Evolutionary conservation across 1,140 invertebrate genomes (phyloP), one percentile per base, ranked within the genome.

Genomic region (Drosophila persimilis): DNA sequence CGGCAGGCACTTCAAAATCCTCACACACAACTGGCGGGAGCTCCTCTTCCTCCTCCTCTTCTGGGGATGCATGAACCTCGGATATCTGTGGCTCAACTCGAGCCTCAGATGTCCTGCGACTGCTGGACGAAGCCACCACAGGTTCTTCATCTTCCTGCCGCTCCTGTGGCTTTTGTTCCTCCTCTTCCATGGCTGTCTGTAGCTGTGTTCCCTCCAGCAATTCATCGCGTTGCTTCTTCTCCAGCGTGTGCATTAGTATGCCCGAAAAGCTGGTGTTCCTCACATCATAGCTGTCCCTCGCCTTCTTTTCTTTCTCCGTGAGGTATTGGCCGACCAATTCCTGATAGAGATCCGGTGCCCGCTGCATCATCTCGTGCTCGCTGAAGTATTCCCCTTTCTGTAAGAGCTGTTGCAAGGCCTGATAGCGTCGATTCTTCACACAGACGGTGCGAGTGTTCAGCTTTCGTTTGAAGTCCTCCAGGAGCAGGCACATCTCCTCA

Each of bases 311-410:
- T 47, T 96, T 94, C 57, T 95, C 94, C 6, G 95, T 95, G 64
- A 98, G 90, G 91, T 96, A 97, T 83, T 95, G 95, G 0, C 97
- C 97, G 56, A 98, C 92, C 57, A 99, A 92, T 80, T 98, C 95
- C 55, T 98, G 96, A 92, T 97, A 99, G 0, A 98, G 90, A 54
- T 97, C 93, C 1, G 97, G 97, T 92, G 97, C 97, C 71, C 98
- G 92, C 74, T 95, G 95, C 94, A 97, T 97, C 97, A 99, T 99
- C 93, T 97, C 96, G 62, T 94, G 94, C 90, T 98, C 97, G 91
- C 95, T 96, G 80, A 99, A 99, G 92, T 98, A 98, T 54, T 91
- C 90, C 39, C 96, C 95, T 43, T 95, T 93, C 61, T 95, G 93
- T 44, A 96, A 92, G 44, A 99, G 90, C 77, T 94, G 93, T 74